phyloP scores from a whole-genome alignment of 2,113 vertebrate species.

The Coturnix japonica region DNA sequence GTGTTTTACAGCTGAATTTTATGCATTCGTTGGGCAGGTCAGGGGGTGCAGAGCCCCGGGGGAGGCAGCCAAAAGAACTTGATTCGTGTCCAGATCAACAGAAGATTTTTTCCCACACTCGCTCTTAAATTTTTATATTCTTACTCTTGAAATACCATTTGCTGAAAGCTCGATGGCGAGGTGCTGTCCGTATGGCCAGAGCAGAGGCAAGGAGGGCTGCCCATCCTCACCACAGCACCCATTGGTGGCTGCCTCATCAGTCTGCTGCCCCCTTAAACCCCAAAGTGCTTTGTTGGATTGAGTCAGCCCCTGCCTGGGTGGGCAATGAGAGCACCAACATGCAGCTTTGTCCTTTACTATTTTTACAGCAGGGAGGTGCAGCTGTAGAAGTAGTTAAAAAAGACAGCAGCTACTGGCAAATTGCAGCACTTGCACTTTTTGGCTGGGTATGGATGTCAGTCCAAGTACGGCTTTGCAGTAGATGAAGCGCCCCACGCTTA shows the following conservation, averaged over 20 bases:
- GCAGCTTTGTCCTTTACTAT: not conserved
- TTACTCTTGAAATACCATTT: not conserved
- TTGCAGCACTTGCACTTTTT: not conserved
- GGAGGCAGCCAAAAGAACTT: not conserved
- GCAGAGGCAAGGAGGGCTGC: not conserved
- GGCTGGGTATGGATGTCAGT: not conserved
- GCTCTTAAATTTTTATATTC: not conserved
- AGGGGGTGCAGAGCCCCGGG: not conserved
- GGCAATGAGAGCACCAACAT: not conserved
- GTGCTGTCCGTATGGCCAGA: not conserved
- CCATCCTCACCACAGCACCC: fast-evolving
- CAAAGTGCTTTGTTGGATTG: not conserved
- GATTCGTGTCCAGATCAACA: fast-evolving
- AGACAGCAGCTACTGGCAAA: not conserved
- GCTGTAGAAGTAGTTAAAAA: not conserved
- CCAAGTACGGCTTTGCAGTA: not conserved
- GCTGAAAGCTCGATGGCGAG: fast-evolving
- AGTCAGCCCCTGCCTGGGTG: not conserved
- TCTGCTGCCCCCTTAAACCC: not conserved
- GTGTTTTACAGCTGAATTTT: not conserved
- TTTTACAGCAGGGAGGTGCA: not conserved
- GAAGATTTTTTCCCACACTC: not conserved
- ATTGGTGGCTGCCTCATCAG: not conserved
- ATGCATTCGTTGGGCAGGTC: not conserved
- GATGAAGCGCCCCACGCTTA: not conserved